These are phyloP conservation scores for Lingula anatina DNA, from an alignment of 2,888 invertebrate species.

Conservation along the genomic window DNA sequence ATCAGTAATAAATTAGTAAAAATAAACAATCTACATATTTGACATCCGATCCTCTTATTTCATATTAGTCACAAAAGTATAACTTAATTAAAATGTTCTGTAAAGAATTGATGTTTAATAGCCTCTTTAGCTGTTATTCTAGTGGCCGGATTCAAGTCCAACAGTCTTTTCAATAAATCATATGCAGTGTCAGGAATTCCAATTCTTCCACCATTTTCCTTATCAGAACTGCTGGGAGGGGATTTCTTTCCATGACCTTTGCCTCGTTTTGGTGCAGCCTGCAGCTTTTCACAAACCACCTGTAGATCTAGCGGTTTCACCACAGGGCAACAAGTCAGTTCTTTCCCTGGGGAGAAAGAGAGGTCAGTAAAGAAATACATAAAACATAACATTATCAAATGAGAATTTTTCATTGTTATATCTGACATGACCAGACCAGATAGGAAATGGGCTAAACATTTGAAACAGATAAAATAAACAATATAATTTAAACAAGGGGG, in stretches of 20 bases:
- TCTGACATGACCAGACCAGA: no score
- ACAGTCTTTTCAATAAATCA: conserved; percentile 65
- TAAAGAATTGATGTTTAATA: conserved; percentile 70
- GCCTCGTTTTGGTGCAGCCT: conserved; percentile 17
- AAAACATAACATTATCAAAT: not conserved
- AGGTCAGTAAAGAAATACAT: not conserved
- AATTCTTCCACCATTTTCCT: conserved; percentile 7
- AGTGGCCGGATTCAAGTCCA: conserved; percentile 73
- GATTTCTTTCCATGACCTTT: conserved; percentile 4
- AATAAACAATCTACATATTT: no score
- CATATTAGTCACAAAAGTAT: no score
- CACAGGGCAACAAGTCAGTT: conserved; percentile 26
- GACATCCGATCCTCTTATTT: no score
- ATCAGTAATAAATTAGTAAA: no score
- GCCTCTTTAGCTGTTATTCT: conserved; percentile 72
- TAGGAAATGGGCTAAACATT: no score
- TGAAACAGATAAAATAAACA: no score
- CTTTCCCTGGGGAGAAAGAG: conserved; percentile 32
- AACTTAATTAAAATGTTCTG: no score
- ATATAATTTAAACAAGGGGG: no score
- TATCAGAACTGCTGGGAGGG: conserved; percentile 3
- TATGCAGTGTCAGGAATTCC: conserved; percentile 65
- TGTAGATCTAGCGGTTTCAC: conserved; percentile 41
- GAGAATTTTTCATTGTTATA: no score
- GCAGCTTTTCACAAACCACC: conserved; percentile 47